phyloP scores from a whole-genome alignment of 2,113 vertebrate genomes.

The Nestor notabilis region DNA sequence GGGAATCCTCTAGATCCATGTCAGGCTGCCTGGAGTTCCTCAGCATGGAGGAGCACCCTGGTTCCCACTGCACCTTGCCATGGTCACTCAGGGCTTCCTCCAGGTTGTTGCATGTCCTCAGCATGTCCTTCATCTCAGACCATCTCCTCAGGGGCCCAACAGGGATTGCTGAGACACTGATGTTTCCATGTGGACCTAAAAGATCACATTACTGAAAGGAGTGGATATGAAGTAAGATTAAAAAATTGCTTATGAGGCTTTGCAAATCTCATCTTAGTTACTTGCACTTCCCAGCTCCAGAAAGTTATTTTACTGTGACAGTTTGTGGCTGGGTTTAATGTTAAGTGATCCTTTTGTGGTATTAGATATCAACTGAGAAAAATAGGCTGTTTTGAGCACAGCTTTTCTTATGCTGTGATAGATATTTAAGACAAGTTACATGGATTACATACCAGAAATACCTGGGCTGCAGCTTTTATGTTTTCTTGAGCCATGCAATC shows the following conservation, averaged over 20 bases:
- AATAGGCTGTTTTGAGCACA: neutral
- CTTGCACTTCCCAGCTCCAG: neutral
- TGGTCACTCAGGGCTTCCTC: neutral
- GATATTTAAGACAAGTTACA: neutral
- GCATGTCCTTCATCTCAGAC: neutral
- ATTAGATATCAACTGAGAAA: neutral
- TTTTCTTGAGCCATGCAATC: neutral
- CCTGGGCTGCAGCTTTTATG: neutral
- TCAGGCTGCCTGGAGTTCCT: neutral
- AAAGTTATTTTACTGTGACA: neutral
- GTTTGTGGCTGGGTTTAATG: neutral
- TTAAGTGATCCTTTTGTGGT: neutral
- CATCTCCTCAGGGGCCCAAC: neutral
- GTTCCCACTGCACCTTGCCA: neutral
- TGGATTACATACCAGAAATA: neutral
- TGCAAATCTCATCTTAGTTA: neutral
- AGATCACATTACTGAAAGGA: neutral
- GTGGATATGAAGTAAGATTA: neutral
- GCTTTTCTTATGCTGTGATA: neutral
- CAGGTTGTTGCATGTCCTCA: neutral
- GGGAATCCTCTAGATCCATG: neutral
- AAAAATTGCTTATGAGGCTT: neutral
- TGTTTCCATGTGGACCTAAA: neutral
- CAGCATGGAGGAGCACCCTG: neutral
- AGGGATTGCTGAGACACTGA: neutral